Evolutionary conservation across 2,113 vertebrate species (phyloP).

Genomic region (Phylloscopus whistleri): DNA sequence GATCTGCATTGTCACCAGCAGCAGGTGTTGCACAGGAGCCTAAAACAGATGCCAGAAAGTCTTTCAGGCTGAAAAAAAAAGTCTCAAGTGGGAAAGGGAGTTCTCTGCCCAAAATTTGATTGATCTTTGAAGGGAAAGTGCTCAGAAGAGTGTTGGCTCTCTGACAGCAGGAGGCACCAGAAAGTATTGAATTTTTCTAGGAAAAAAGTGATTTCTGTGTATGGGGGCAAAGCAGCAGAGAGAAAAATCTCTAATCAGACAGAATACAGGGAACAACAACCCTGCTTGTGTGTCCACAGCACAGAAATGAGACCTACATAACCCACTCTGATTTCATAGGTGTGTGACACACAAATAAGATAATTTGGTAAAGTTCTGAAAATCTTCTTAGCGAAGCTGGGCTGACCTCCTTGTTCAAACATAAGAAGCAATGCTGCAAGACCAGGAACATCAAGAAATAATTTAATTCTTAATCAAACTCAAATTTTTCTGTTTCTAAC

Average conservation of each 20-base stretch:
- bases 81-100: slow-evolving; percentile 18
- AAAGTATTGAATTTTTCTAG: slow-evolving; percentile 43
- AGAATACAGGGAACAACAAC: background rate
- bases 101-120: slow-evolving; percentile 8
- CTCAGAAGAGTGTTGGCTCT: slow-evolving; percentile 26
- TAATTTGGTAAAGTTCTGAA: background rate
- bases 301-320: background rate
- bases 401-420: background rate
- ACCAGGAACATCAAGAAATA: background rate
- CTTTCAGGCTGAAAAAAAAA: slow-evolving; percentile 19
- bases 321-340: background rate
- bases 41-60: slow-evolving; percentile 38
- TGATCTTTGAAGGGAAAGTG: slow-evolving; percentile 46
- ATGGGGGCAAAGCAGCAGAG: background rate
- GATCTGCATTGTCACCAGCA: slow-evolving; percentile 7
- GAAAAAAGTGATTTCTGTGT: slow-evolving; percentile 30
- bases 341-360: background rate
- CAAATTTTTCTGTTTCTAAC: background rate
- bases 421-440: background rate
- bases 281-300: background rate
- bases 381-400: background rate
- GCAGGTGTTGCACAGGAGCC: slow-evolving; percentile 14
- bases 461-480: background rate
- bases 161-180: slow-evolving; percentile 40
- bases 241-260: slow-evolving; percentile 16